Evolutionary conservation across 2,113 vertebrate genomes (phyloP).

Genomic region (Seriola aureovittata): DNA sequence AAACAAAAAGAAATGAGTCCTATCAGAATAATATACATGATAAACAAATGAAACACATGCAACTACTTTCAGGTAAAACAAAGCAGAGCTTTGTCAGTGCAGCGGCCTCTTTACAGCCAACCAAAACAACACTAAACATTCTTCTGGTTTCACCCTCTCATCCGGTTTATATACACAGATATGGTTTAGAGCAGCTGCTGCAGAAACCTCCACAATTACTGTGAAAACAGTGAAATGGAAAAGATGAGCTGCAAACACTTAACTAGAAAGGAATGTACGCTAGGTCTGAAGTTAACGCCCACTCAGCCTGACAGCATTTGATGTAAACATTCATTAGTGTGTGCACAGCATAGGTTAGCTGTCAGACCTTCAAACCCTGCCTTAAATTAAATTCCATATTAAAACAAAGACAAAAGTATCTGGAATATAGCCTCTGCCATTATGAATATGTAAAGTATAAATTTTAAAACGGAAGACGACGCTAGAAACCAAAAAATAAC

Average conservation of each 20-base stretch:
- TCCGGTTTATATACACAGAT: slow-evolving; percentile 48
- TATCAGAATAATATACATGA: neutral
- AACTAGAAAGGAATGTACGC: slow-evolving; percentile 48
- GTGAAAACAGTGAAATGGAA: slow-evolving; percentile 48
- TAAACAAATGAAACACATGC: neutral
- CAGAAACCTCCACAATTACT: slow-evolving; percentile 66
- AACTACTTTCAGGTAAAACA: slow-evolving; percentile 1
- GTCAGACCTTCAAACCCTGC: neutral
- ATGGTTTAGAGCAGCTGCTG: slow-evolving; percentile 55
- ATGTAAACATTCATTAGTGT: slow-evolving; percentile 74
- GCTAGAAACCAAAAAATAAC: neutral
- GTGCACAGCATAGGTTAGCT: slow-evolving; percentile 6
- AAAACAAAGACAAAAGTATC: slow-evolving; percentile 3
- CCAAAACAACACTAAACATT: slow-evolving; percentile 36
- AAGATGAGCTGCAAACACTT: slow-evolving; percentile 59
- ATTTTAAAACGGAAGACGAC: neutral
- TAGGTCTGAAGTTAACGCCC: slow-evolving; percentile 55
- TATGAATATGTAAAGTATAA: neutral
- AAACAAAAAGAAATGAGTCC: neutral
- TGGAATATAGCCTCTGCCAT: neutral
- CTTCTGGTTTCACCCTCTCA: slow-evolving; percentile 51
- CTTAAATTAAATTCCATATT: neutral
- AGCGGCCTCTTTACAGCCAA: neutral
- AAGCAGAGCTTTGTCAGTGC: neutral
- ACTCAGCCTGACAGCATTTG: slow-evolving; percentile 58